These are phyloP conservation scores for Scaptomyza montana DNA, from an alignment of 1,140 invertebrate genomes.

Conservation along the genomic window DNA sequence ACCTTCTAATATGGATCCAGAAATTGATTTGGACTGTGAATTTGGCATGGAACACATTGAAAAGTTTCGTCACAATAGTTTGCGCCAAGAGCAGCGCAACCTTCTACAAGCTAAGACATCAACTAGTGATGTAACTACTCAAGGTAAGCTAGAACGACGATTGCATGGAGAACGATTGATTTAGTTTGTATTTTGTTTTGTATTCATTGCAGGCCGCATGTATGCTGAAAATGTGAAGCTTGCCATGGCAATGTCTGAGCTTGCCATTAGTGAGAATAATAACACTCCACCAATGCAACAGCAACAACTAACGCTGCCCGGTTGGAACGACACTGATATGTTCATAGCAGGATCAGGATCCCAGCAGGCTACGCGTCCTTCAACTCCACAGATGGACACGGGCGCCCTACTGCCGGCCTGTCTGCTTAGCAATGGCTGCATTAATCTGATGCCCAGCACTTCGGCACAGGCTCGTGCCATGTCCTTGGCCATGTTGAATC, in stretches of 20 bases:
- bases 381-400: not conserved
- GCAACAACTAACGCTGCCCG: not conserved
- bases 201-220: not conserved
- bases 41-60: conserved; percentile 55
- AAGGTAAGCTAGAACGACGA: too few species aligned
- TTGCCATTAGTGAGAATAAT: not conserved
- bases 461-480: conserved; percentile 23
- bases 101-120: too few species aligned
- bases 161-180: too few species aligned
- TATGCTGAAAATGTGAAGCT: not conserved
- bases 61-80: conserved; percentile 36
- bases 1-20: not conserved
- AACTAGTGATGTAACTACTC: not conserved
- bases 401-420: not conserved
- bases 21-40: conserved; percentile 56
- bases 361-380: conserved; percentile 10
- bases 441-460: conserved; percentile 17
- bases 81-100: conserved; percentile 2
- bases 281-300: not conserved
- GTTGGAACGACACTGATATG: not conserved
- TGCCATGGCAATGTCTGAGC: not conserved
- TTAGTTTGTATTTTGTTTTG: not conserved
- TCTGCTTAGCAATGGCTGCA: not conserved
- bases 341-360: not conserved
- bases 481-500: not conserved